These are phyloP conservation scores for Caradrina kadenii DNA, from an alignment of 2,888 invertebrate species.

Conservation along the genomic window DNA sequence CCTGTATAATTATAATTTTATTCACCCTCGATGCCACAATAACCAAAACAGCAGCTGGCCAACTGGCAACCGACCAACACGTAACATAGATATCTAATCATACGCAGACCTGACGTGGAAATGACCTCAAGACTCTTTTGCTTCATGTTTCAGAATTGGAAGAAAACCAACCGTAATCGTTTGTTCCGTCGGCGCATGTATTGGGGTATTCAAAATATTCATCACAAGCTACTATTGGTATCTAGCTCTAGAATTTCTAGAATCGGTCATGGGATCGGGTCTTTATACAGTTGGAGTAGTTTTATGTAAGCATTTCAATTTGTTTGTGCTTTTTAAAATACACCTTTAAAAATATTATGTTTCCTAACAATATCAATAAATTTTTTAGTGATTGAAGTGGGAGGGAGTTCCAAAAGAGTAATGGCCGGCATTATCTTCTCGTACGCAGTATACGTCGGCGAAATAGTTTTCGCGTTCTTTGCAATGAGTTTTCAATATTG, in stretches of 20 bases:
- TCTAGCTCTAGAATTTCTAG: conserved; percentile 78
- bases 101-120: not conserved
- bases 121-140: not conserved
- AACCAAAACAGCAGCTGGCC: not conserved
- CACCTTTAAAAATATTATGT: not conserved
- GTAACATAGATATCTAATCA: not conserved
- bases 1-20: not conserved
- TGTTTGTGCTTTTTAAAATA: not conserved
- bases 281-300: conserved; percentile 82
- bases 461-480: conserved; percentile 78
- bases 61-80: not conserved
- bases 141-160: conserved; percentile 75
- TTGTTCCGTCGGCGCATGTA: conserved; percentile 77
- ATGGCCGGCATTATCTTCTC: conserved; percentile 80
- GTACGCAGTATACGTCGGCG: conserved; percentile 80
- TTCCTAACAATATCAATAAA: not conserved
- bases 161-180: conserved; percentile 80
- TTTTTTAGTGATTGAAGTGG: conserved; percentile 83
- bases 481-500: conserved; percentile 81
- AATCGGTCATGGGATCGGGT: conserved; percentile 80
- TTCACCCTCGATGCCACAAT: not conserved
- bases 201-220: conserved; percentile 80
- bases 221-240: conserved; percentile 76
- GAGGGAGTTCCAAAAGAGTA: conserved; percentile 81
- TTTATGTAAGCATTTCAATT: conserved; percentile 72